phyloP scores from a whole-genome alignment of 2,888 invertebrate species.

The Orthonychiurus folsomi region DNA sequence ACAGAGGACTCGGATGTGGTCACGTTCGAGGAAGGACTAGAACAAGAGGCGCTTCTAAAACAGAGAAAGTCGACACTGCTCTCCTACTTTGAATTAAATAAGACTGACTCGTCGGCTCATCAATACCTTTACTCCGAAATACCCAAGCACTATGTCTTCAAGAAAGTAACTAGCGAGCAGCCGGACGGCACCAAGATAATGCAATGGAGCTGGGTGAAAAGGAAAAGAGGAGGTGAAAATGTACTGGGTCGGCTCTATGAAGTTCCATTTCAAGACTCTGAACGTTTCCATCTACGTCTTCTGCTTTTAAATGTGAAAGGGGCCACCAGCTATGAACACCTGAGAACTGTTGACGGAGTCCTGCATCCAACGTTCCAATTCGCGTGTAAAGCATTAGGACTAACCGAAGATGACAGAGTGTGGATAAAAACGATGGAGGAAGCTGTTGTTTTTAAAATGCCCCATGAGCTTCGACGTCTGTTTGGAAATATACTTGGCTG shows the following conservation, averaged over 20 bases:
- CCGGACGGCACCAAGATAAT: neutral
- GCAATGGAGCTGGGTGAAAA: neutral
- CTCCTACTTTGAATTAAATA: conserved; percentile 39
- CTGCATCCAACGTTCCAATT: conserved; percentile 33
- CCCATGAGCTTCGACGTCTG: conserved; percentile 40
- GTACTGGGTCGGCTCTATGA: conserved; percentile 35
- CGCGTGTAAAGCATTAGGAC: conserved; percentile 38
- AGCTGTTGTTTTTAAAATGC: conserved; percentile 37
- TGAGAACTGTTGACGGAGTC: conserved; percentile 29
- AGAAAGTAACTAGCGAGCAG: neutral
- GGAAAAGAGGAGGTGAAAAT: neutral
- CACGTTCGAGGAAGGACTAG: conserved; percentile 27
- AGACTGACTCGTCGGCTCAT: conserved; percentile 19
- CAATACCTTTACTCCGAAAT: conserved; percentile 34
- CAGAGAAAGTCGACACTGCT: no score
- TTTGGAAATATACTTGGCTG: conserved; percentile 41
- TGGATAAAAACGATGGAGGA: conserved; percentile 40
- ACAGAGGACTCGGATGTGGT: no score
- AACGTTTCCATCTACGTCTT: conserved; percentile 36
- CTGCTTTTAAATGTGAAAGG: conserved; percentile 27
- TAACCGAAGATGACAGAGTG: conserved; percentile 42
- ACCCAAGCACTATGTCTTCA: conserved; percentile 25
- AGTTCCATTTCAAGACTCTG: conserved; percentile 33
- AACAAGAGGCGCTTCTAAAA: conserved; percentile 23
- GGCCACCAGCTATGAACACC: conserved; percentile 26